phyloP scores from a whole-genome alignment of 2,888 invertebrate species.

The Fabriciana adippe region DNA sequence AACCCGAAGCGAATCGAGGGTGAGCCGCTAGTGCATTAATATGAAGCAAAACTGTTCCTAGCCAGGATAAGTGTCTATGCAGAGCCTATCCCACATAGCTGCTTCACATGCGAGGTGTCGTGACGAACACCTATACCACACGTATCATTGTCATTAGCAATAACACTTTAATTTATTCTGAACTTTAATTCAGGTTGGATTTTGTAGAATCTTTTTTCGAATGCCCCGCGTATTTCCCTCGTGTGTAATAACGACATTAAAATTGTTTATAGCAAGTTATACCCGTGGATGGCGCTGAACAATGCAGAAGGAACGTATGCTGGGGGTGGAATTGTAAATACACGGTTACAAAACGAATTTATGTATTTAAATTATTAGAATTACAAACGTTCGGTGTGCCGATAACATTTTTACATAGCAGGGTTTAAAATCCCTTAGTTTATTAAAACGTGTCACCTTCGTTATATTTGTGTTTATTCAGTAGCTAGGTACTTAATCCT shows the following conservation, averaged over 20 bases:
- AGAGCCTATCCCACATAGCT: slow-evolving; percentile 11
- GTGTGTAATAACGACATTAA: slow-evolving; percentile 9
- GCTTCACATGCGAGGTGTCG: slow-evolving; percentile 33
- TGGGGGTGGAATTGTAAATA: too few relatives aligned
- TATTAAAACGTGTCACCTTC: too few relatives aligned
- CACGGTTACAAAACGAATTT: too few relatives aligned
- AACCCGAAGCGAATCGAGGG: too few relatives aligned
- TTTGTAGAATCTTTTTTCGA: slow-evolving; percentile 11
- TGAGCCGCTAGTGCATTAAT: too few relatives aligned
- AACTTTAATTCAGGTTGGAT: slow-evolving; percentile 10
- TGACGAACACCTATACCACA: slow-evolving; percentile 23
- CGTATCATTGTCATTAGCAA: slow-evolving; percentile 28
- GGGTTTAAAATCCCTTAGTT: too few relatives aligned
- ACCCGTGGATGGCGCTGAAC: neutral
- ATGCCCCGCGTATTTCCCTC: slow-evolving; percentile 13
- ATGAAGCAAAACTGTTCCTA: too few relatives aligned
- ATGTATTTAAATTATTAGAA: too few relatives aligned
- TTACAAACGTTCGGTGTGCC: too few relatives aligned
- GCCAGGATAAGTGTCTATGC: slow-evolving; percentile 4
- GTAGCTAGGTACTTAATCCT: too few relatives aligned
- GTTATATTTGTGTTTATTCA: too few relatives aligned
- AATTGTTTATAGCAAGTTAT: slow-evolving; percentile 13
- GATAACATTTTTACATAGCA: too few relatives aligned
- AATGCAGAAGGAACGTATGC: neutral
- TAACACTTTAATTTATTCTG: slow-evolving; percentile 22